These are phyloP conservation scores for Phocides pigmalion DNA, from an alignment of 1,140 invertebrate genomes.

Conservation along the genomic window DNA sequence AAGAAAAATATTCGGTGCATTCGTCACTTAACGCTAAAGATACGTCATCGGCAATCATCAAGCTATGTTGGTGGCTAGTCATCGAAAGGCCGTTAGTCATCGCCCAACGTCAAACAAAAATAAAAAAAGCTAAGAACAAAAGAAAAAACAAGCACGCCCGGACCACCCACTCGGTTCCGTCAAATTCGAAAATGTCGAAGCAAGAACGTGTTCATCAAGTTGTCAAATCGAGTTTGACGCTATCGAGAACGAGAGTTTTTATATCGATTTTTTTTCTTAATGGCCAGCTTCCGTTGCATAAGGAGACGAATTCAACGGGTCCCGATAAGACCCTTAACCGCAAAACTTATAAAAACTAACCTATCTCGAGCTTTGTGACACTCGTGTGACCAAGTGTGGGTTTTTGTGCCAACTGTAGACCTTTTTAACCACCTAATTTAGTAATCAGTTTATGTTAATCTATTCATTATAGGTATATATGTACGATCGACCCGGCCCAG, in stretches of 20 bases:
- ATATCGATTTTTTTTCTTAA: slow-evolving; percentile 52
- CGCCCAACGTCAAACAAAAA: slow-evolving; percentile 56
- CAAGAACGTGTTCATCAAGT: slow-evolving; percentile 76
- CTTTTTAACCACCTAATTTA: slow-evolving; percentile 19
- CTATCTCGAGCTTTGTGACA: slow-evolving; percentile 4
- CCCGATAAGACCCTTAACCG: slow-evolving; percentile 28
- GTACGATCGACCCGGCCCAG: no score
- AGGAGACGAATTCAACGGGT: slow-evolving; percentile 24
- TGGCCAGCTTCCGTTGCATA: slow-evolving; percentile 60
- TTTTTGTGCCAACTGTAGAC: slow-evolving; percentile 15
- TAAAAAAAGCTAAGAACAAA: slow-evolving; percentile 65
- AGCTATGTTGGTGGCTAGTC: slow-evolving; percentile 70
- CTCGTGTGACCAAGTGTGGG: slow-evolving; percentile 20
- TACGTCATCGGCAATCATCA: slow-evolving; percentile 60
- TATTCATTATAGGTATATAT: no score
- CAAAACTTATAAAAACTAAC: slow-evolving; percentile 23
- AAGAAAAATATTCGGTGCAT: not conserved
- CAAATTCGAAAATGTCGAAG: slow-evolving; percentile 70
- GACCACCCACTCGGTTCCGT: slow-evolving; percentile 76
- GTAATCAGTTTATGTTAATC: slow-evolving; percentile 9
- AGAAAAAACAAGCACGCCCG: slow-evolving; percentile 57
- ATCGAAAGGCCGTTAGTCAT: slow-evolving; percentile 75
- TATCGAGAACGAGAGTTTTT: slow-evolving; percentile 69
- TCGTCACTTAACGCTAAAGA: slow-evolving; percentile 40
- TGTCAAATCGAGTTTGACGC: slow-evolving; percentile 81